Evolutionary conservation across 2,888 invertebrate species (phyloP), one percentile per base, ranked within the genome.

Genomic region (Andricus quercusramuli): DNA sequence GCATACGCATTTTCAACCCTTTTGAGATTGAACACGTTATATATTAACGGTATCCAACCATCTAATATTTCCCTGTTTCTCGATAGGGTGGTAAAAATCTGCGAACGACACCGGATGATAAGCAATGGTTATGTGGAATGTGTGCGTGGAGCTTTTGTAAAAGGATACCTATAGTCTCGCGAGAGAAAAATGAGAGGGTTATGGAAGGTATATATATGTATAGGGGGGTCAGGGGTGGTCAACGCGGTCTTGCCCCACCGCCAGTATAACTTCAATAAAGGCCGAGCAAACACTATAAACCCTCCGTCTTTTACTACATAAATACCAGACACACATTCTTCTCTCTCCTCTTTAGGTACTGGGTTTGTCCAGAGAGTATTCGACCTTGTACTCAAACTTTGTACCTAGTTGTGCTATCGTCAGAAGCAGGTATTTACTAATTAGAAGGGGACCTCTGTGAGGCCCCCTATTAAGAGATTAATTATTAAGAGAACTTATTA

Each of bases 231-330:
- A 65, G 77, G 79, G 83, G 83, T 81, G 84, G 86, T 86, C 83
- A 70, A 51, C 51, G 32, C 32, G 47, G 29, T 70, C 82, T 85
- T 86, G 79, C 84, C 85, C 85, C 85, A 81, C 84, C 84, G 86
- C 86, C 87, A 86, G 81, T 86, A 86, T 86, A 86, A 88, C 87
- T 87, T 85, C 85, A 89, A 90, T 89, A 90, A 89, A 88, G 85
- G 85, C 80, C 85, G 83, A 37, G 47, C 44, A 83, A 82, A 83
- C 83, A 85, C 86, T 84, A 86, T 85, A 86, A 87, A 86, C 85
- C 85, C 86, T 87, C 83, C 85, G 87, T 82, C 84, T 87, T 86
- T 87, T 85, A 84, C 83, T 85, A 85, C 78, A 77, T 81, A 87
- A 88, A 83, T 85, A 51, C 47, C 32, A 51, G 11, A 29, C 62